Evolutionary conservation across 2,888 invertebrate genomes (phyloP), one percentile per base, ranked within the genome.

Genomic region (Eilema sororculum): DNA sequence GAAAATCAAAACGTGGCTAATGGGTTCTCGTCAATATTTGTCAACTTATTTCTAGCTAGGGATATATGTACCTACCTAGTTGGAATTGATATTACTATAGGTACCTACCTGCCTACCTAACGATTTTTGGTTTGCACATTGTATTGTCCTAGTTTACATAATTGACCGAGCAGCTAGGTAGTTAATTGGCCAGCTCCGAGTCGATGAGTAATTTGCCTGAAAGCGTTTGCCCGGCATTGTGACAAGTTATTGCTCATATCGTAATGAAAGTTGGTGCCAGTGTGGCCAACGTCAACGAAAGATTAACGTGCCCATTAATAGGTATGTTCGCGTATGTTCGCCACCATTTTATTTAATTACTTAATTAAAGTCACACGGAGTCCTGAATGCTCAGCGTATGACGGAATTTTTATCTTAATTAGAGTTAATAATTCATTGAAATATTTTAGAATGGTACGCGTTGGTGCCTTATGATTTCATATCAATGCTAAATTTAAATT

Each of bases 271-370:
- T 78, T 73, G 76, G 76, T 76, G 68, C 69, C 76, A 60, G 71
- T 78, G 74, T 66, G 57, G 75, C 72, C 72, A 72, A 72, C 68
- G 63, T 63, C 30, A 72, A 75, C 78, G 72, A 64, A 80, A 82
- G 81, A 84, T 85, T 83, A 84, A 81, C 83, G 76, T 71, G 68
- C 67, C 76, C 69, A 76, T 78, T 86, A 86, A 88, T 87, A 80
- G 83, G 79, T 81, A 33, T 4, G 30, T 28, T 28, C 28, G 28
- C 28, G 28, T 28, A 82, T 81, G 82, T 75, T 80, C 72, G 64
- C 67, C 68, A 74, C 72, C 80, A 73, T 76, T 83, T 79, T 75
- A 81, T 81, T 79, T 72, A 83, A 84, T 86, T n/a, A n/a, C n/a
- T n/a, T 85, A 84, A 86, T 84, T 84, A 83, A 58, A 9, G 80